Base-by-base conservation (phyloP, 2,797 vertebrate genomes). In the Furcifer pardalis region DNA sequence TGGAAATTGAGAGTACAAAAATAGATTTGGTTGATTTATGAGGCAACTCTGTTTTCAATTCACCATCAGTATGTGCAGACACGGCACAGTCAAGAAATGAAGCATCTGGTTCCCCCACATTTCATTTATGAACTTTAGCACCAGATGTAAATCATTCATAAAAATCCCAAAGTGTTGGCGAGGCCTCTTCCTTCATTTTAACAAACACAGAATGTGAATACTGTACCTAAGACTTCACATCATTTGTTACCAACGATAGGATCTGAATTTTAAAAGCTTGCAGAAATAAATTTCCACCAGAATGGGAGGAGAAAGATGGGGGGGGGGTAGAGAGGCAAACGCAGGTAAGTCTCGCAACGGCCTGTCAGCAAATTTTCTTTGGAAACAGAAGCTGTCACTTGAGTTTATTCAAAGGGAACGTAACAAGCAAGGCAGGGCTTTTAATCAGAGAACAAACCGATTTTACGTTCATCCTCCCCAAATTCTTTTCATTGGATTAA, bases 141-240 rank as follows among this genome's bases (percentile, higher is more conserved):
- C 94, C 96, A 95, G 94, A 95, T 96, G 96, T 96, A 96, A 96
- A 95, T 95, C 96, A 95, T 95, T 96, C 95, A 94, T 94, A 95
- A 96, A 86, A 95, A 94, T 92, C 94, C 94, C 89, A 86, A 94
- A 93, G 94, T 92, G 92, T 91, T 92, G 90, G 93, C 93, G 95
- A 91, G 93, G 82, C 82, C 90, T 93, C 85, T 83, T 92, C 87
- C 92, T 94, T 93, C 91, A 88, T 93, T 93, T 93, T 92, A 93
- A 91, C 94, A 93, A 94, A 94, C 93, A 92, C 91, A 90, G 77
- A 90, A 92, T 94, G 91, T 91, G 80, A 90, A 79, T 81, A 91
- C 94, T 90, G 87, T 93, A 94, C 89, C 91, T 92, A 85, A 88
- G 62, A 92, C 86, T 92, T 90, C 82, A 92, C 86, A 94, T 90